Base-by-base conservation (phyloP, 2,113 vertebrate species). In the Hippocampus guttulatus region DNA sequence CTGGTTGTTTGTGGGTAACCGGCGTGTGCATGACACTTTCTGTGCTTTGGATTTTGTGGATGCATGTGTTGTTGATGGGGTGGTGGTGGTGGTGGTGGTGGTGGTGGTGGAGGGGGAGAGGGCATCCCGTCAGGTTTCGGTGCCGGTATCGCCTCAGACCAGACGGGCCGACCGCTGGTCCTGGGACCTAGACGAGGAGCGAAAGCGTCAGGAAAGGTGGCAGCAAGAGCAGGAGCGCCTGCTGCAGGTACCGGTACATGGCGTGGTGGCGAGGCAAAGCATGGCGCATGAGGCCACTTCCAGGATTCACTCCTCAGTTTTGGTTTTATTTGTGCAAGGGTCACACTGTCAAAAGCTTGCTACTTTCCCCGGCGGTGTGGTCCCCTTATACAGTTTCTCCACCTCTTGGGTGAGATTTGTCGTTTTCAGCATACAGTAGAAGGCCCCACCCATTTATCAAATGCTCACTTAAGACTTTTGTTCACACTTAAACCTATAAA, bases 181-280 rank as follows among this genome's bases (percentile, higher is more conserved):
- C 20, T 98, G 97, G 97, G 94, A 97, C 92, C 96, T 95, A 2
- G 96, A 98, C 88, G 96, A 98, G 90, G 96, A 99, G 83, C 94
- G 96, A 85, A 94, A 93, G 85, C 93, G 96, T 51, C 96, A 98
- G 89, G 93, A 97, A 81, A 95, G 93, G 77, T 98, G 97, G 97
- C 97, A 98, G 82, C 94, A 94, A 80, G 96, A 98, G 82, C 97
- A 99, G 88, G 96, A 98, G 58, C 95, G 95, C 75, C 85, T 95
- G 82, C 96, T 99, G 85, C 96, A 98, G 96, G 97, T 99, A 93
- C 96, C 98, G 96, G 97, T 99, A 93, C 85, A 87, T 51, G 80
- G 8, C 43, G 8, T 68, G 60, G 75, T 74, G 57, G 58, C 52
- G 69, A 71, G 25, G 61, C 55, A 1, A 40, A 80, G 84, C 82